Percentiles rank a stretch among this genome's conserved stretches.
These are phyloP conservation scores for Gasteruption jaculator DNA, from an alignment of 2,888 invertebrate species.

Conservation along the genomic window DNA sequence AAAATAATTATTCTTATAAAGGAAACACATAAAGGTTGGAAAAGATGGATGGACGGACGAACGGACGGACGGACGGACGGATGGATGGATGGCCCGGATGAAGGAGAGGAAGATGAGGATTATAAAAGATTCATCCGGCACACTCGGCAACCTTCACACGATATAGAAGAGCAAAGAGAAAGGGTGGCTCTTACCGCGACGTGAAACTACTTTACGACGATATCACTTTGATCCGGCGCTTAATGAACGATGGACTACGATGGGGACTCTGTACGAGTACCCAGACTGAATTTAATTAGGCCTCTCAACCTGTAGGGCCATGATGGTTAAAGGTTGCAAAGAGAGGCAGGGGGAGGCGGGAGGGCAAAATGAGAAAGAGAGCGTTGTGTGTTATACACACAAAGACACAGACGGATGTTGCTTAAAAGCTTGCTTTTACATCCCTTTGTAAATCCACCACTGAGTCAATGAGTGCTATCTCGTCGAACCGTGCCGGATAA, in stretches of 20 bases:
- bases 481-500: too few relatives aligned
- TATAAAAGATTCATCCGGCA: conserved; percentile 29
- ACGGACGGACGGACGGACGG: conserved; percentile 14
- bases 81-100: conserved; percentile 18
- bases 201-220: conserved; percentile 42
- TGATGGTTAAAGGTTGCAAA: too few relatives aligned
- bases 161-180: conserved; percentile 14
- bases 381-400: too few relatives aligned
- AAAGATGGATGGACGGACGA: conserved; percentile 25
- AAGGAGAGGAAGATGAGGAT: conserved; percentile 24
- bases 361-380: conserved; percentile 17
- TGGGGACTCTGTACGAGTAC: conserved; percentile 39
- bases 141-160: conserved; percentile 4
- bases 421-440: too few relatives aligned
- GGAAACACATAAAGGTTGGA: too few relatives aligned
- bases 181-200: conserved; percentile 28
- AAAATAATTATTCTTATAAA: too few relatives aligned
- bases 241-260: conserved; percentile 43
- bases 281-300: conserved; percentile 49
- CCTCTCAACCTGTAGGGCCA: conserved; percentile 41
- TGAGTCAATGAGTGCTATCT: too few relatives aligned
- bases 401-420: too few relatives aligned
- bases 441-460: too few relatives aligned
- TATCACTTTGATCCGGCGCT: conserved; percentile 48
- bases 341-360: conserved; percentile 13